These are phyloP conservation scores for Neosilurus hyrtlii DNA, from an alignment of 2,797 vertebrate genomes.

Conservation along the genomic window DNA sequence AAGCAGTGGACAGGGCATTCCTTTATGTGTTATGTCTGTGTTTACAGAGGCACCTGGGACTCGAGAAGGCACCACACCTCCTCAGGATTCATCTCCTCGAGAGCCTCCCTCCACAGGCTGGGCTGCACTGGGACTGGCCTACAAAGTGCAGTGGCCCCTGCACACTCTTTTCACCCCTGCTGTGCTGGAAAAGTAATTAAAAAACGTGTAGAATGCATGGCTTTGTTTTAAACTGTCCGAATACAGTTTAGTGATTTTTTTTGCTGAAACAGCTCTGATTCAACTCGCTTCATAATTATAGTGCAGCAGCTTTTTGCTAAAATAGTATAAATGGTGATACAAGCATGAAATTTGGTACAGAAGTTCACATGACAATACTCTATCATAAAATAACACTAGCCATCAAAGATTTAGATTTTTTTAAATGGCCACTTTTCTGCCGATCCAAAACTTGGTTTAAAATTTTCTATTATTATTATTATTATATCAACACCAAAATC, in stretches of 20 bases:
- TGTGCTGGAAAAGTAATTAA: constrained; percentile 90
- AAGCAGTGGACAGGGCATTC: not conserved
- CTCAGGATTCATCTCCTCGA: constrained; percentile 89
- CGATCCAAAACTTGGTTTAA: no score
- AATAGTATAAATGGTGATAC: no score
- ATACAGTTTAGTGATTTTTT: not conserved
- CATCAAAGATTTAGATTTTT: no score
- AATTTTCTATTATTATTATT: no score
- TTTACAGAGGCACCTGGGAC: constrained; percentile 77
- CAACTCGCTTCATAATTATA: not conserved
- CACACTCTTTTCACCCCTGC: constrained; percentile 98
- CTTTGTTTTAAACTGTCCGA: not conserved
- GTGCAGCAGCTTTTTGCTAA: no score
- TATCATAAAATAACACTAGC: no score
- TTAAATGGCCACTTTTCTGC: no score
- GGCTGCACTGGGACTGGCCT: constrained; percentile 94
- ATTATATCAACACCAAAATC: no score
- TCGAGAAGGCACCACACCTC: constrained; percentile 82
- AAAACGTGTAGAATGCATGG: not conserved
- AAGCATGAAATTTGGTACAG: no score
- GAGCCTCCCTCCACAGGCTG: constrained; percentile 91
- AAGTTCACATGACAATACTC: no score
- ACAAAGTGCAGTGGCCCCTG: constrained; percentile 97
- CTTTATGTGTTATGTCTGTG: constrained; percentile 9
- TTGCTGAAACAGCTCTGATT: not conserved